These are phyloP conservation scores for Myrmecophaga tridactyla DNA, from an alignment of 2,113 vertebrate genomes.

Conservation along the genomic window DNA sequence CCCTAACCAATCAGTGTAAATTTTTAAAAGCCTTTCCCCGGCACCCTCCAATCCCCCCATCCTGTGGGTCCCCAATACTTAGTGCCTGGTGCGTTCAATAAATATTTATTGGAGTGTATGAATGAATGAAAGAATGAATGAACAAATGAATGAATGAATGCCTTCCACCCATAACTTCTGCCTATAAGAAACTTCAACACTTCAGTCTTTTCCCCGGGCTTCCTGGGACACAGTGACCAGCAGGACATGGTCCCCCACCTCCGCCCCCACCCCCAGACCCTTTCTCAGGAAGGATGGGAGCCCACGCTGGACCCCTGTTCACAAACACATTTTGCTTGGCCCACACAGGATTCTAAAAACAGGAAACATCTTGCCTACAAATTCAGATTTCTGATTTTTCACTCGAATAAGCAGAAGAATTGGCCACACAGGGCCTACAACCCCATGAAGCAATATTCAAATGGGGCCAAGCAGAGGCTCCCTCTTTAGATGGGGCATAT, in stretches of 20 bases:
- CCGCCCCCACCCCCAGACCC: not conserved
- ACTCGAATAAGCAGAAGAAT: not conserved
- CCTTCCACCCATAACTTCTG: not conserved
- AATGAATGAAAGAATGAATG: not conserved
- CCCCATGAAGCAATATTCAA: not conserved
- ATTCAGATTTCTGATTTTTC: not conserved
- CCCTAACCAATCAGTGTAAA: not conserved
- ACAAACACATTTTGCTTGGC: not conserved
- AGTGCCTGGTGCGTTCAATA: not conserved
- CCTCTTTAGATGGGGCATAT: accelerated
- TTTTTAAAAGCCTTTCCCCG: not conserved
- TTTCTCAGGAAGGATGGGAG: not conserved
- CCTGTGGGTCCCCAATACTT: not conserved
- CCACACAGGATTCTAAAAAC: not conserved
- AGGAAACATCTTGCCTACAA: not conserved
- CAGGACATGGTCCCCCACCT: not conserved
- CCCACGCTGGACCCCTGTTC: not conserved
- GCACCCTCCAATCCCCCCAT: not conserved
- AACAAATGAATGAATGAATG: not conserved
- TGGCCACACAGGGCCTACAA: not conserved
- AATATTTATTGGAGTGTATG: not conserved
- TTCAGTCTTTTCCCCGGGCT: not conserved
- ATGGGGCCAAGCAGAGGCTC: not conserved
- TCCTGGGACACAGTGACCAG: not conserved
- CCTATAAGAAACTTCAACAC: not conserved